Evolutionary conservation across 2,888 invertebrate species (phyloP).

Genomic region (Scrobipalpa costella): DNA sequence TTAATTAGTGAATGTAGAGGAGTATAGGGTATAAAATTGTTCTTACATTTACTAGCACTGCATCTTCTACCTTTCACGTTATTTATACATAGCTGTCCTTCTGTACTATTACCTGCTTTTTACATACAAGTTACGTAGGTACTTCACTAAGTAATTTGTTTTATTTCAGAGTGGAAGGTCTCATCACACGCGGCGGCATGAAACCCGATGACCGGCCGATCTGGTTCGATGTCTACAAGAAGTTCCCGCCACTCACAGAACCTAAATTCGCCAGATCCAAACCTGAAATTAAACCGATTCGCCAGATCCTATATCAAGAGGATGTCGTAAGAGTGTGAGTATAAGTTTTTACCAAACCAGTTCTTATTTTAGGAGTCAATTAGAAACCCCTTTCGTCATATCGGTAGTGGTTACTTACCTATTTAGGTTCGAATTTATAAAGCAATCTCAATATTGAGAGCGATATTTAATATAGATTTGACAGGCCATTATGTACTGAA

Average conservation of each 20-base stretch:
- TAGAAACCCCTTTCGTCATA: too few species aligned
- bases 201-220: conserved; percentile 91
- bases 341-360: conserved; percentile 10
- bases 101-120: background rate
- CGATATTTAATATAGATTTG: too few species aligned
- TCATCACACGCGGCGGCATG: conserved; percentile 90
- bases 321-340: conserved; percentile 92
- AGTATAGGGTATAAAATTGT: too few species aligned
- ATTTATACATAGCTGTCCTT: conserved; percentile 5
- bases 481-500: too few species aligned
- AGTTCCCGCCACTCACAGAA: conserved; percentile 93
- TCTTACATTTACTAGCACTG: too few species aligned
- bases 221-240: conserved; percentile 95
- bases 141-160: background rate
- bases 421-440: too few species aligned
- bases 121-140: too few species aligned
- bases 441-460: too few species aligned
- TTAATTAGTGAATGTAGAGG: too few species aligned
- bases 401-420: too few species aligned
- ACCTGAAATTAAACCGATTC: conserved; percentile 81
- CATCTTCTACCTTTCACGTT: too few species aligned
- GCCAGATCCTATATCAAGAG: conserved; percentile 90
- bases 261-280: conserved; percentile 88
- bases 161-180: conserved; percentile 85
- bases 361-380: too few species aligned